Percentiles rank a stretch among this genome's conserved stretches.
Evolutionary conservation across 2,797 vertebrate genomes (phyloP).

Genomic region (Oophaga sylvatica): DNA sequence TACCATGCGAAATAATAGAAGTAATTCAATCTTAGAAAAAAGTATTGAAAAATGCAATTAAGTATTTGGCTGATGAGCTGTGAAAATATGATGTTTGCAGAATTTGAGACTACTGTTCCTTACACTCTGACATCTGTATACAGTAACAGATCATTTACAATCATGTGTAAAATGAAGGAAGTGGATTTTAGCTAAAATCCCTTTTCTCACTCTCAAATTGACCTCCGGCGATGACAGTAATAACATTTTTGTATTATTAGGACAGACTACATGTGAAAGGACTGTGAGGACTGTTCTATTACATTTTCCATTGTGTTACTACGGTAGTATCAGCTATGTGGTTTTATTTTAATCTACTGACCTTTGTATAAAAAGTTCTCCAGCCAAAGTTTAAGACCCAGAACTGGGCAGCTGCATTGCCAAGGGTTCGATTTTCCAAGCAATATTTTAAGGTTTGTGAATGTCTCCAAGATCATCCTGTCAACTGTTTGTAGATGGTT

Average conservation of each 20-base stretch:
- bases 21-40: conserved; percentile 45
- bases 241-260: conserved; percentile 43
- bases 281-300: background rate
- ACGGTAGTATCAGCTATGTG: conserved; percentile 9
- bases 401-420: conserved; percentile 92
- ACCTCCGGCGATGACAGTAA: conserved; percentile 51
- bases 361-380: conserved; percentile 94
- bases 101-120: conserved; percentile 53
- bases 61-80: conserved; percentile 56
- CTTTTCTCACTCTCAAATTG: conserved; percentile 39
- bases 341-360: conserved; percentile 68
- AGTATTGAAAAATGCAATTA: conserved; percentile 51
- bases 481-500: conserved; percentile 88
- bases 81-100: conserved; percentile 58
- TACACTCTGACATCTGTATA: conserved; percentile 52
- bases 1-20: conserved; percentile 39
- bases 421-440: conserved; percentile 88
- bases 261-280: conserved; percentile 12
- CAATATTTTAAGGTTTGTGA: conserved; percentile 83
- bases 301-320: conserved; percentile 13
- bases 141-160: conserved; percentile 52
- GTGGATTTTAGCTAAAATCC: conserved; percentile 20
- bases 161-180: conserved; percentile 45
- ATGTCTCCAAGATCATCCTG: conserved; percentile 83
- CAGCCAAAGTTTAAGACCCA: conserved; percentile 94